Evolutionary conservation across 2,888 invertebrate species (phyloP).

Genomic region (Zeuzera pyrina): DNA sequence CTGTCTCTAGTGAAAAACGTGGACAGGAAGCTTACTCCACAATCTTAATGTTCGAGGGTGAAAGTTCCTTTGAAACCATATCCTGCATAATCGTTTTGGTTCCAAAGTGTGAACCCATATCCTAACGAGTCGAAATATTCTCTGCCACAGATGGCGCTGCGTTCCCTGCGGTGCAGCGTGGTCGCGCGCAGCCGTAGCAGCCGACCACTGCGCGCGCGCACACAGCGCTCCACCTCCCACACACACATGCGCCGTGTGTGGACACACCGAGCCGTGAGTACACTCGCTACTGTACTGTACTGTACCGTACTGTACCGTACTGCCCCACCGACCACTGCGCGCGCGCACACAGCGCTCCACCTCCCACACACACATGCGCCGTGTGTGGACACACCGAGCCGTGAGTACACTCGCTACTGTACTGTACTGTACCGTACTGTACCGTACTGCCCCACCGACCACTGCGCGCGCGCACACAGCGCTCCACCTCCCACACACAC

Average conservation of each 20-base stretch:
- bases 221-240: slow-evolving; percentile 34
- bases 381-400: slow-evolving; percentile 27
- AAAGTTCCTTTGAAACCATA: too few species aligned
- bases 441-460: slow-evolving; percentile 60
- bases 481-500: slow-evolving; percentile 33
- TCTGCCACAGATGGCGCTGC: slow-evolving; percentile 48
- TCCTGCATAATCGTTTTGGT: too few species aligned
- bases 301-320: too few species aligned
- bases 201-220: slow-evolving; percentile 43
- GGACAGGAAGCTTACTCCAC: too few species aligned
- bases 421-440: too few species aligned
- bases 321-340: slow-evolving; percentile 49
- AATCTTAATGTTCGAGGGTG: too few species aligned
- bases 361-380: slow-evolving; percentile 37
- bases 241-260: slow-evolving; percentile 39
- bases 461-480: slow-evolving; percentile 36
- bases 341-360: slow-evolving; percentile 31
- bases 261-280: slow-evolving; percentile 21
- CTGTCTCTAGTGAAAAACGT: too few species aligned
- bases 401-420: too few species aligned
- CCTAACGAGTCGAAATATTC: background rate
- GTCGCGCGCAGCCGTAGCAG: slow-evolving; percentile 50
- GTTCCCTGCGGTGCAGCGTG: slow-evolving; percentile 24
- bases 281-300: background rate
- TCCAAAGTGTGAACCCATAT: too few species aligned